Percentiles rank a stretch among this genome's conserved stretches.
Conservation (phyloP, 2,888 invertebrate genomes). For the Clusia tigrina region DNA sequence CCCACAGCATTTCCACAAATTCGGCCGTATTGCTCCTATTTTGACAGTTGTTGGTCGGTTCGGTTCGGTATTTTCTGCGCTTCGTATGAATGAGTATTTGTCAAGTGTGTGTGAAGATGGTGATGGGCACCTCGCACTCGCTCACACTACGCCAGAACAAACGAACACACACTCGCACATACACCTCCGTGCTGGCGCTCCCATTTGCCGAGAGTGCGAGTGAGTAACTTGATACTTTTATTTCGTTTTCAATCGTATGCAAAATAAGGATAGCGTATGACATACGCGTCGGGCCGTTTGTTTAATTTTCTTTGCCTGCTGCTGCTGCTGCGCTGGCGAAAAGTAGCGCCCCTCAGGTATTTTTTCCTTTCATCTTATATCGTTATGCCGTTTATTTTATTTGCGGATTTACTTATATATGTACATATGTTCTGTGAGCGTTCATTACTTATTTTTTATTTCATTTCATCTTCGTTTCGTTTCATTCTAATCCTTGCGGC, state of each 20-base stretch:
- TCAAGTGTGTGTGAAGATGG: conserved; percentile 18
- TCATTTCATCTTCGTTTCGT: conserved; percentile 21
- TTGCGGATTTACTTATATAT: conserved; percentile 16
- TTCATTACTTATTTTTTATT: conserved; percentile 18
- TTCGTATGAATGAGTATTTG: conserved; percentile 24
- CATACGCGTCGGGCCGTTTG: background rate
- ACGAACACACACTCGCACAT: background rate
- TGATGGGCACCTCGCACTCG: background rate
- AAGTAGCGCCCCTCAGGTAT: background rate
- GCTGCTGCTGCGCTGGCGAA: background rate
- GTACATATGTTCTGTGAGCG: background rate
- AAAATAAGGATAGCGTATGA: conserved; percentile 15
- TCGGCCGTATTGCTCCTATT: background rate
- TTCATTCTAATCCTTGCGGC: conserved; percentile 24
- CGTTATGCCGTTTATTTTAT: conserved; percentile 21
- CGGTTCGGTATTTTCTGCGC: background rate
- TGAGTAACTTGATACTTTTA: conserved; percentile 30
- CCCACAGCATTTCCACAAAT: background rate
- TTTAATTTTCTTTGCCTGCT: background rate
- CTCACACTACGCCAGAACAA: background rate
- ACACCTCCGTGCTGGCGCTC: background rate
- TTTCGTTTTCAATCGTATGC: conserved; percentile 30
- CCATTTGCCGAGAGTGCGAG: conserved; percentile 21
- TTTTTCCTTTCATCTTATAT: background rate
- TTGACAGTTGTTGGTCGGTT: conserved; percentile 7